phyloP scores from a whole-genome alignment of 2,888 invertebrate genomes.

The Adelognathus sp. region DNA sequence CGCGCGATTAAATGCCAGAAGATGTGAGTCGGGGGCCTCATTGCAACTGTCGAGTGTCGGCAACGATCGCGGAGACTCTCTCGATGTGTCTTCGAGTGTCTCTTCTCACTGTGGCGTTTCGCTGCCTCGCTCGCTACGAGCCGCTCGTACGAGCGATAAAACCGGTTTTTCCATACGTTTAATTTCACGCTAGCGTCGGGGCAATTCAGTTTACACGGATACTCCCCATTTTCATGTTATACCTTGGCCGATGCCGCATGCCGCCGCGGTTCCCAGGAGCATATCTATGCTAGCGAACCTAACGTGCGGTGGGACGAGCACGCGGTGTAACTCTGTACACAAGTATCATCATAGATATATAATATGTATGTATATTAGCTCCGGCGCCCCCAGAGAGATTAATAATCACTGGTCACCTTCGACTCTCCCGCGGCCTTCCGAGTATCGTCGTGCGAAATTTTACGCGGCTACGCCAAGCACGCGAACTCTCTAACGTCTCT shows the following conservation, averaged over 20 bases:
- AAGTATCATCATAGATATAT: background rate
- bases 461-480: conserved; percentile 45
- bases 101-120: conserved; percentile 46
- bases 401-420: conserved; percentile 60
- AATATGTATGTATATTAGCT: background rate
- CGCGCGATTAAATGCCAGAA: conserved; percentile 70
- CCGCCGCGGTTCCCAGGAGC: conserved; percentile 42
- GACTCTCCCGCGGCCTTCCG: conserved; percentile 39
- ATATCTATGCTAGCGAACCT: conserved; percentile 5
- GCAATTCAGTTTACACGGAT: conserved; percentile 79
- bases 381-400: conserved; percentile 46
- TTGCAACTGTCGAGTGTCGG: conserved; percentile 12
- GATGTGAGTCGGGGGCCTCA: conserved; percentile 24
- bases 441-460: conserved; percentile 53
- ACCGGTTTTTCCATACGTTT: conserved; percentile 79
- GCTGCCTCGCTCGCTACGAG: conserved; percentile 41
- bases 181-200: conserved; percentile 79
- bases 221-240: conserved; percentile 68
- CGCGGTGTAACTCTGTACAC: too few species aligned
- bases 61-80: conserved; percentile 49
- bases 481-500: conserved; percentile 30
- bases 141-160: conserved; percentile 53
- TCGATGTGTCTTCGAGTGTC: conserved; percentile 35
- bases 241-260: background rate
- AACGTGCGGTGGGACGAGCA: conserved; percentile 3